Percentiles rank a stretch among this genome's conserved stretches.
phyloP scores from a whole-genome alignment of 2,888 invertebrate species.

The Cryptus viduatorius region DNA sequence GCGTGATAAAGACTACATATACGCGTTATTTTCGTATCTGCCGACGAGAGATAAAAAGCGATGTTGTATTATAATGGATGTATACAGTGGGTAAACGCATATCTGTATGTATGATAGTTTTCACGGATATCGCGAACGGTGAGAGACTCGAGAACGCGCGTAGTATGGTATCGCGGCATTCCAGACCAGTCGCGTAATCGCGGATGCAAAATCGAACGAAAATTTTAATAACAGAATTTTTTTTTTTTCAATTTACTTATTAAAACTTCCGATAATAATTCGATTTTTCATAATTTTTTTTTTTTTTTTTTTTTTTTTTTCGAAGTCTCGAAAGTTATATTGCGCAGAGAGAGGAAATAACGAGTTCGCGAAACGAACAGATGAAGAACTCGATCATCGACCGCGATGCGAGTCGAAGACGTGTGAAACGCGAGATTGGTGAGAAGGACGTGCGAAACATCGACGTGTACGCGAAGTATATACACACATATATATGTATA shows the following conservation, averaged over 20 bases:
- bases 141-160: background rate
- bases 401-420: conserved; percentile 49
- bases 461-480: background rate
- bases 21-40: conserved; percentile 29
- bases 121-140: conserved; percentile 2
- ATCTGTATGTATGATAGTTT: conserved; percentile 26
- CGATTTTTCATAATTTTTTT: background rate
- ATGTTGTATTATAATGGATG: conserved; percentile 20
- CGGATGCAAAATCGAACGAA: conserved; percentile 53
- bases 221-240: conserved; percentile 45
- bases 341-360: conserved; percentile 7
- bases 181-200: conserved; percentile 67
- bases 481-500: background rate
- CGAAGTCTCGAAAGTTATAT: conserved; percentile 22
- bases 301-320: background rate
- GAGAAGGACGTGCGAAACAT: conserved; percentile 64
- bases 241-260: background rate
- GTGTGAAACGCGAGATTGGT: conserved; percentile 70
- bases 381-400: conserved; percentile 67
- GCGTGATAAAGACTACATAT: conserved; percentile 7
- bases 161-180: conserved; percentile 66
- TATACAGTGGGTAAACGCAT: background rate
- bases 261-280: background rate
- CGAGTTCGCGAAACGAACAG: conserved; percentile 53
- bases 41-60: conserved; percentile 10